Evolutionary conservation across 2,113 vertebrate species (phyloP).

Genomic region (Otolemur garnettii): DNA sequence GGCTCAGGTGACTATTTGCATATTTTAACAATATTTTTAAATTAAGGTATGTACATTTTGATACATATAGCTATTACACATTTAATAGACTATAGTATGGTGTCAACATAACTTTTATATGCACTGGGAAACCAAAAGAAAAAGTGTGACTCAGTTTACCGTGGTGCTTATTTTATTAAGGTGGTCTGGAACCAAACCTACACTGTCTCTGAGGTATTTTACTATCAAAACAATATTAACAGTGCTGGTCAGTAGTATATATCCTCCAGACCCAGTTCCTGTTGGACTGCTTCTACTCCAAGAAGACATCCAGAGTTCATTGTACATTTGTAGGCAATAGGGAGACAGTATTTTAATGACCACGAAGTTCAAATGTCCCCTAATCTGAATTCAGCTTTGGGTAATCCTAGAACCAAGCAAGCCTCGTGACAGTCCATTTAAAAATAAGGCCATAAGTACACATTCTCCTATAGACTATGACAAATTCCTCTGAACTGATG

Average conservation of each 20-base stretch:
- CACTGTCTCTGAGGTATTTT: not conserved
- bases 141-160: not conserved
- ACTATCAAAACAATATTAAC: slow-evolving; percentile 38
- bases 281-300: not conserved
- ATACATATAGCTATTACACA: not conserved
- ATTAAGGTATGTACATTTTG: not conserved
- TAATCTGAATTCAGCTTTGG: not conserved
- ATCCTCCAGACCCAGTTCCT: slow-evolving; percentile 40
- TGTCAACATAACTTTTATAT: not conserved
- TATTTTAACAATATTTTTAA: not conserved
- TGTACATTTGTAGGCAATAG: not conserved
- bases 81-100: not conserved
- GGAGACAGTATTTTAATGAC: not conserved
- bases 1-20: not conserved
- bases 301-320: not conserved
- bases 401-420: slow-evolving; percentile 37
- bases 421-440: not conserved
- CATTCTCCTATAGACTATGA: not conserved
- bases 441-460: not conserved
- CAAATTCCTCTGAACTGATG: not conserved
- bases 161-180: not conserved
- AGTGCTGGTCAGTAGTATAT: not conserved
- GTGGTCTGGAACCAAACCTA: not conserved
- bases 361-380: slow-evolving; percentile 36
- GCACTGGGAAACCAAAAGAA: not conserved